A percentile compares a stretch with the other conserved stretches of the same genome.
phyloP scores from a whole-genome alignment of 2,888 invertebrate genomes.

The Drosophila pullipes region DNA sequence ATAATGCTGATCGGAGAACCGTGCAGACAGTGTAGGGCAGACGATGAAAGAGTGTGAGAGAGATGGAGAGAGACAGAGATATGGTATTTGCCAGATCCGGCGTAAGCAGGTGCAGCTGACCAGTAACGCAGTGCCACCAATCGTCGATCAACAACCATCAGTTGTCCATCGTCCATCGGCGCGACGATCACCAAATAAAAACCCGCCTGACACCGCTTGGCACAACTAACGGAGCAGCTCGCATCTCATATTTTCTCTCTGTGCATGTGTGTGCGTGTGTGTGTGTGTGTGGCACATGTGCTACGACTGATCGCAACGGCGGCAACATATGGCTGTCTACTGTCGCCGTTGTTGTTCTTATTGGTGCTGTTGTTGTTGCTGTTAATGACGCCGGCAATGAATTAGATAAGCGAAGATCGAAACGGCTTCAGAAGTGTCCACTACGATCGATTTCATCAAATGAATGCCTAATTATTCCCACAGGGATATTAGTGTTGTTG shows the following conservation, averaged over 20 bases:
- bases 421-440: slow-evolving; percentile 40
- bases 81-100: slow-evolving; percentile 9
- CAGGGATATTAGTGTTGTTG: slow-evolving; percentile 30
- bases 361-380: slow-evolving; percentile 7
- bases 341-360: slow-evolving; percentile 24
- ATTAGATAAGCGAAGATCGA: slow-evolving; percentile 53
- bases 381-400: slow-evolving; percentile 64
- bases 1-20: slow-evolving; percentile 1
- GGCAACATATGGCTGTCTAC: slow-evolving; percentile 46
- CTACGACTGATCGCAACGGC: slow-evolving; percentile 17
- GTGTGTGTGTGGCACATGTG: slow-evolving; percentile 46
- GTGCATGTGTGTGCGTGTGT: slow-evolving; percentile 3
- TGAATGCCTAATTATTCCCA: slow-evolving; percentile 70
- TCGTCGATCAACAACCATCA: slow-evolving; percentile 5
- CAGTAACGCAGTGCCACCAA: slow-evolving; percentile 16
- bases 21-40: not conserved
- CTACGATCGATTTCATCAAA: slow-evolving; percentile 38
- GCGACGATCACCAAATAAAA: slow-evolving; percentile 9
- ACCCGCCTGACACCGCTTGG: slow-evolving; percentile 83
- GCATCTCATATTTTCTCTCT: not conserved
- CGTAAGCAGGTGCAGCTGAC: slow-evolving; percentile 46
- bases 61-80: not conserved
- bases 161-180: slow-evolving; percentile 2
- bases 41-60: not conserved
- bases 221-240: slow-evolving; percentile 54